Percentiles rank a stretch among this genome's conserved stretches.
Evolutionary conservation across 2,888 invertebrate species (phyloP).

Genomic region (Drymonia ruficornis): DNA sequence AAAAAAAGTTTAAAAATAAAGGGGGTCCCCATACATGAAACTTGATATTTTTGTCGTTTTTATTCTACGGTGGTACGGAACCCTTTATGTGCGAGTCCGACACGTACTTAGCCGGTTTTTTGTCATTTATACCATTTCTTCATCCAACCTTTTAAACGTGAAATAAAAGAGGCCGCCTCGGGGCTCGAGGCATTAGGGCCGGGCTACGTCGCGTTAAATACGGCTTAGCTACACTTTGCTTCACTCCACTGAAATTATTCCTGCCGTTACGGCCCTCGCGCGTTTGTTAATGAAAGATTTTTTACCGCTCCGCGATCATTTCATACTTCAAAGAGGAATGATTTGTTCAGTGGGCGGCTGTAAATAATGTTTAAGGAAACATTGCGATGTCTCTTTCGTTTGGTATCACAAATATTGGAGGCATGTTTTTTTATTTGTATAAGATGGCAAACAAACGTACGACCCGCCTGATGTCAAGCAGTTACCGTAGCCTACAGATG

Average conservation of each 20-base stretch:
- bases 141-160: neutral
- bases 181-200: constrained; percentile 8
- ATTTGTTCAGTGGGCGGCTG: neutral
- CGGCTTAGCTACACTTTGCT: constrained; percentile 20
- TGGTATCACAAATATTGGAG: too few species aligned
- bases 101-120: too few species aligned
- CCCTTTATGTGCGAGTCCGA: too few species aligned
- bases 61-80: too few species aligned
- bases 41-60: too few species aligned
- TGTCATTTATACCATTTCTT: neutral
- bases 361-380: neutral
- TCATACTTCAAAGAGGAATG: neutral
- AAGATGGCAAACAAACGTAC: too few species aligned
- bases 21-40: too few species aligned
- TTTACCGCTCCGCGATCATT: neutral
- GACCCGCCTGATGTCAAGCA: too few species aligned
- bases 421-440: too few species aligned
- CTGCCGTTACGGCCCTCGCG: constrained; percentile 3
- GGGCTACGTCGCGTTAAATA: constrained; percentile 13
- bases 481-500: too few species aligned
- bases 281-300: constrained; percentile 2
- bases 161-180: neutral
- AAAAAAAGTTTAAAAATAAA: neutral
- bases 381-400: too few species aligned
- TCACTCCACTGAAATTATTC: constrained; percentile 18